Conservation (phyloP, 2,113 vertebrate species). For the Gymnocephalus cernua region DNA sequence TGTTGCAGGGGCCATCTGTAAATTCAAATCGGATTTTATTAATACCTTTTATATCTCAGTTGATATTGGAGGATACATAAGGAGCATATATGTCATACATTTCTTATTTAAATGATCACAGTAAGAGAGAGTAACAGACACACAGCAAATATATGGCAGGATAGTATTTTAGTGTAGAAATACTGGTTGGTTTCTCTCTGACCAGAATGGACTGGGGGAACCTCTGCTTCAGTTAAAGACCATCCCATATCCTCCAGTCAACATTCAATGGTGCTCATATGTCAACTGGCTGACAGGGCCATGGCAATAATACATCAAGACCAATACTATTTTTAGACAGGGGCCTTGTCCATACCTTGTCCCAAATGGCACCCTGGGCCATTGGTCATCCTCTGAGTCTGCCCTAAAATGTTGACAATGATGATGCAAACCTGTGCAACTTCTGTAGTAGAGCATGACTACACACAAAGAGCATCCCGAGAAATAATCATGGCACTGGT, state of each 20-base stretch:
- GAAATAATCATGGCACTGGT: not conserved
- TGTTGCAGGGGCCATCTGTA: not conserved
- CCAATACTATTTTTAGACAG: slow-evolving; percentile 17
- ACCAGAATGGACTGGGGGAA: not conserved
- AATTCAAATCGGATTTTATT: not conserved
- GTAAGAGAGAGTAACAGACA: not conserved
- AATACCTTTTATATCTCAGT: not conserved
- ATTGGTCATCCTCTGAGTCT: not conserved
- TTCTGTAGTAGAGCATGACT: not conserved
- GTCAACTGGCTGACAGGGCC: not conserved
- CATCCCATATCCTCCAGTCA: not conserved
- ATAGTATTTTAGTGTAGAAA: not conserved
- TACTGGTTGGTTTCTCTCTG: not conserved
- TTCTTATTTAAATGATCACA: not conserved
- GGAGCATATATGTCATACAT: not conserved
- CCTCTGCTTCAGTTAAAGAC: not conserved
- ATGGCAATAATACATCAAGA: not conserved
- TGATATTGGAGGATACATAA: not conserved
- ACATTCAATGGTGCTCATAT: not conserved
- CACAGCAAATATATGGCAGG: not conserved
- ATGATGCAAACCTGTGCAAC: not conserved
- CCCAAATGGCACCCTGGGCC: not conserved
- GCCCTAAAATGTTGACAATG: slow-evolving; percentile 1
- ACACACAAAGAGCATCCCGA: not conserved
- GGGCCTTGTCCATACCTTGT: slow-evolving; percentile 13